These are phyloP conservation scores for Pristionchus mayeri DNA, from an alignment of 2,888 invertebrate species.

Conservation along the genomic window DNA sequence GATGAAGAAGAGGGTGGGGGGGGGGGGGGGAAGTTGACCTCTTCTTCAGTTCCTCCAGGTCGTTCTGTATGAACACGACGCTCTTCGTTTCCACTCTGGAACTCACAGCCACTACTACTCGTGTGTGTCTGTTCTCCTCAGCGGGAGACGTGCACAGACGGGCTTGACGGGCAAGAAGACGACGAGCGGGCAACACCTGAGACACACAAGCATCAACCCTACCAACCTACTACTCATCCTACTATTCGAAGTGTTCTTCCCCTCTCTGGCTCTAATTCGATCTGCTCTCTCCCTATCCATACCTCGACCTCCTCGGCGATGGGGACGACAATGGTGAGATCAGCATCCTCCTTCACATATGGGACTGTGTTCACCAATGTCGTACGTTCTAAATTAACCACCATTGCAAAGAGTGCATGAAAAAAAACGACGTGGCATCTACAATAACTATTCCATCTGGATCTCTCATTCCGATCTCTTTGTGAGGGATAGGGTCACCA, in stretches of 20 bases:
- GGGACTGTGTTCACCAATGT: conserved; percentile 81
- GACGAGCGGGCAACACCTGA: conserved; percentile 79
- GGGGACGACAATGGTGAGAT: conserved; percentile 86
- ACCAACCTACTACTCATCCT: too few relatives aligned
- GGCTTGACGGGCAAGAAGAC: conserved; percentile 85
- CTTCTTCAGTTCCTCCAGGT: conserved; percentile 71
- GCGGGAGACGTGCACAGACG: conserved; percentile 83
- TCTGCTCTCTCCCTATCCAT: not conserved
- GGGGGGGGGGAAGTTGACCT: conserved; percentile 54
- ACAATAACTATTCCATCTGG: too few relatives aligned
- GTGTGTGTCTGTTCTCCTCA: conserved; percentile 66
- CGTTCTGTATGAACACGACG: conserved; percentile 63
- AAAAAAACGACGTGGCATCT: not conserved
- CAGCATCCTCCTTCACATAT: conserved; percentile 93
- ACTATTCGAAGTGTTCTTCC: not conserved
- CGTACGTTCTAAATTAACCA: not conserved
- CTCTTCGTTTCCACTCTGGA: conserved; percentile 63
- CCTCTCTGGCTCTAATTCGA: too few relatives aligned
- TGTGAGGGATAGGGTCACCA: too few relatives aligned
- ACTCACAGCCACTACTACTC: conserved; percentile 69
- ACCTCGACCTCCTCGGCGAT: conserved; percentile 76
- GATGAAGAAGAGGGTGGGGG: conserved; percentile 44
- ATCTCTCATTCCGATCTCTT: too few relatives aligned
- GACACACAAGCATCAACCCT: too few relatives aligned
- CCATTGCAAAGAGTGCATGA: not conserved